Evolutionary conservation across 2,113 vertebrate genomes (phyloP).

Genomic region (Myxocyprinus asiaticus): DNA sequence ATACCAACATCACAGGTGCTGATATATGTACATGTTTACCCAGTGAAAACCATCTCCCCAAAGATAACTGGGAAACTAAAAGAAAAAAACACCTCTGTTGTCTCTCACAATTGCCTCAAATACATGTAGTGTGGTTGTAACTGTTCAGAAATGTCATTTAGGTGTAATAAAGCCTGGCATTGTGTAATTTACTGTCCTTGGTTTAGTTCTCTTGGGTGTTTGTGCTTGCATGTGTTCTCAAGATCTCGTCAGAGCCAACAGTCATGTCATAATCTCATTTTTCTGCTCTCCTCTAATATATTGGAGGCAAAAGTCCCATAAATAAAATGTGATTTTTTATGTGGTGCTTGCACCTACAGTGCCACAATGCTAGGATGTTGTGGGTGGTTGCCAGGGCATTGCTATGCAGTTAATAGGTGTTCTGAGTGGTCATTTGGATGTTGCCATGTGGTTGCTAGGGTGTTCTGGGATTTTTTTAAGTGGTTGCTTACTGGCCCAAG

Average conservation of each 20-base stretch:
- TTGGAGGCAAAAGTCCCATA: too few species aligned
- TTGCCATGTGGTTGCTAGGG: too few species aligned
- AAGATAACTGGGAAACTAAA: constrained; percentile 8
- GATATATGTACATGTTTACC: constrained; percentile 30
- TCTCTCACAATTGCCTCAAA: constrained; percentile 9
- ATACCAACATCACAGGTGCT: constrained; percentile 19
- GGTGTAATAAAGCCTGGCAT: constrained; percentile 16
- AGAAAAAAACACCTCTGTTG: background rate
- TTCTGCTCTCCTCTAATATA: too few species aligned
- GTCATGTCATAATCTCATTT: too few species aligned
- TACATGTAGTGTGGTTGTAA: constrained; percentile 5
- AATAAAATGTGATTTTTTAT: too few species aligned
- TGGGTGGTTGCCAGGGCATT: too few species aligned
- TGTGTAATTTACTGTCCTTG: constrained; percentile 10
- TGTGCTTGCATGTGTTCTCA: background rate
- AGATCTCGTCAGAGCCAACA: background rate
- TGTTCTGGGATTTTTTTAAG: too few species aligned
- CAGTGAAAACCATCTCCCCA: constrained; percentile 10
- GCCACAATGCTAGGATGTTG: too few species aligned
- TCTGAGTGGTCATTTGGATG: too few species aligned
- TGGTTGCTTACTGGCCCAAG: too few species aligned
- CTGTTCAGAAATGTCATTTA: background rate
- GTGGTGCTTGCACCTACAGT: too few species aligned
- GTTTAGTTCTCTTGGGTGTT: background rate
- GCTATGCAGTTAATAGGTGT: too few species aligned